Evolutionary conservation across 2,888 invertebrate species (phyloP), one percentile per base, ranked within the genome.

Genomic region (Heteromurus nitidus): DNA sequence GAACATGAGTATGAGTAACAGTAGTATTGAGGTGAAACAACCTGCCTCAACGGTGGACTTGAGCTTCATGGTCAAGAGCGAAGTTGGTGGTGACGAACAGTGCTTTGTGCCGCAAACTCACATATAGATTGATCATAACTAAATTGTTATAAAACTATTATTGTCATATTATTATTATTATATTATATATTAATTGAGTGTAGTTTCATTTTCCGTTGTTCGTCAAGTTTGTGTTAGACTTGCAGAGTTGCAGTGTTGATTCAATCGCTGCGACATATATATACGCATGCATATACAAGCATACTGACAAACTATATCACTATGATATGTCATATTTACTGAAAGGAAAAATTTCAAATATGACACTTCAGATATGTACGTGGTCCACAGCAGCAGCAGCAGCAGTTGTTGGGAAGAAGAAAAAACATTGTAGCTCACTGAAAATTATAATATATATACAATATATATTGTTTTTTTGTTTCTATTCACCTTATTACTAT

Each of bases 41-140:
- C 74, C 73, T 62, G 75, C 83, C 28, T 83, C 83, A 42, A 83
- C 83, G 44, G 83, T 83, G 72, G 83, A 83, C 83, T 72, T 83
- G 80, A 80, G 80, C 80, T 80, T 80, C 73, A 80, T 83, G 74
- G 80, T 83, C 20, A 83, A 83, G 62, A 80, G 50, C 58, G 83
- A 83, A 24, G 83, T 80, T 58, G 82, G 74, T 55, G 83, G 80
- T 72, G 83, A 83, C 24, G 80, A 76, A 76, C 83, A 83, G 83
- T 83, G 83, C 72, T 83, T 76, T 80, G 83, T 83, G 80, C 79
- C 74, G 73, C 83, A 83, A 76, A 83, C 80, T 73, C 83, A 77
- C 64, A 83, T 83, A 75, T 83, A 83, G 69, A 53, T 80, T 68
- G 69, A 73, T 24, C 47, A 73, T 36, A 31, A 18, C 60, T 55